These are phyloP conservation scores for Solenopsis fugax DNA, from an alignment of 1,140 invertebrate species.

Conservation along the genomic window DNA sequence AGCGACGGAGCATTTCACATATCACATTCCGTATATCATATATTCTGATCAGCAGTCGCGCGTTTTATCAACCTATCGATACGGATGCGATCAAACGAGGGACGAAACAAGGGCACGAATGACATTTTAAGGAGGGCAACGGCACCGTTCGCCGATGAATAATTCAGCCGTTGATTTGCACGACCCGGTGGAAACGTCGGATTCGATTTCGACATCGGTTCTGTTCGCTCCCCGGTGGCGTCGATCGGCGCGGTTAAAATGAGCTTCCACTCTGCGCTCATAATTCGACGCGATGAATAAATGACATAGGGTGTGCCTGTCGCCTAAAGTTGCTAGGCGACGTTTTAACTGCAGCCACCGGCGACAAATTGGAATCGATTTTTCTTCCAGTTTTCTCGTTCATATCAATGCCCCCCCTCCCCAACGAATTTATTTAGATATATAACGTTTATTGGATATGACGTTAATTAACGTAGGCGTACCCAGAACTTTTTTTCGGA, in stretches of 20 bases:
- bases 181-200: conserved; percentile 67
- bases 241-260: conserved; percentile 46
- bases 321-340: conserved; percentile 2
- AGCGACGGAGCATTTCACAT: not conserved
- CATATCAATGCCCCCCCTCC: not conserved
- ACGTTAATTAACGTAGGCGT: too few species aligned
- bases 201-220: conserved; percentile 70
- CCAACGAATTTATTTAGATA: not conserved
- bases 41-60: not conserved
- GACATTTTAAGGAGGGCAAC: conserved; percentile 26
- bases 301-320: conserved; percentile 40
- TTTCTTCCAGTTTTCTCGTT: not conserved
- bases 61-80: conserved; percentile 32
- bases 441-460: too few species aligned
- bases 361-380: conserved; percentile 28
- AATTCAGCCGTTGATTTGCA: conserved; percentile 78
- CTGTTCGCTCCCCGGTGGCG: conserved; percentile 28
- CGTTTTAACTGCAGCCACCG: conserved; percentile 2
- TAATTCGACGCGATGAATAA: conserved; percentile 65
- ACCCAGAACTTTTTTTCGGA: too few species aligned
- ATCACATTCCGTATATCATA: not conserved
- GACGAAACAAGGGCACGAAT: conserved; percentile 53
- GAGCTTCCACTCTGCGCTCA: conserved; percentile 16
- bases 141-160: conserved; percentile 73
- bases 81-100: not conserved